Evolutionary conservation across 2,113 vertebrate genomes (phyloP).

Genomic region (Proterorhinus semilunaris): DNA sequence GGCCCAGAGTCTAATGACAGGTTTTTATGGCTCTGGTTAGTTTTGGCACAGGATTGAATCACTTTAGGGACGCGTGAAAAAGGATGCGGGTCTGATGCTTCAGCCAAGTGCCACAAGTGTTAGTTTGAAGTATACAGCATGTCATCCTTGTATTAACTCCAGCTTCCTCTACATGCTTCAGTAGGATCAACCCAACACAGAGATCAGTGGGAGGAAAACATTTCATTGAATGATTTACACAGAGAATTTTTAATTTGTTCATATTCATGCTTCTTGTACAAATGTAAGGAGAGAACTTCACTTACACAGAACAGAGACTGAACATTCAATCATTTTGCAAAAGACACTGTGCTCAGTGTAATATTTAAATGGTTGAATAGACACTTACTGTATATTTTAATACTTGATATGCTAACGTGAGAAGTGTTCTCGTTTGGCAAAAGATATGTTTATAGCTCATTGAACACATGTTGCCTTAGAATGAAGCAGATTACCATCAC

Average conservation of each 20-base stretch:
- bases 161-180: no score
- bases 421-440: not conserved
- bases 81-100: not conserved
- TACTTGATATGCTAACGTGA: not conserved
- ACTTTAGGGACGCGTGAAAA: not conserved
- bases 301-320: not conserved
- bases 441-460: not conserved
- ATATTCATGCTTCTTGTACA: no score
- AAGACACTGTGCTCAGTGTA: not conserved
- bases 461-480: not conserved
- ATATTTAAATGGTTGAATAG: not conserved
- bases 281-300: no score
- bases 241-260: no score
- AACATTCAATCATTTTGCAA: no score
- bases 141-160: not conserved
- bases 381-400: not conserved
- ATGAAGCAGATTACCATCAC: not conserved
- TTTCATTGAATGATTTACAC: no score
- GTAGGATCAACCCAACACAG: no score
- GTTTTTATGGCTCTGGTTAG: not conserved
- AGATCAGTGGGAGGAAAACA: no score
- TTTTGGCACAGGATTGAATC: not conserved
- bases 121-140: not conserved
- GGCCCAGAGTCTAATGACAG: constrained; percentile 2
- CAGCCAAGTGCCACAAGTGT: not conserved